These are phyloP conservation scores for Nerophis lumbriciformis DNA, from an alignment of 2,113 vertebrate species.

Conservation along the genomic window DNA sequence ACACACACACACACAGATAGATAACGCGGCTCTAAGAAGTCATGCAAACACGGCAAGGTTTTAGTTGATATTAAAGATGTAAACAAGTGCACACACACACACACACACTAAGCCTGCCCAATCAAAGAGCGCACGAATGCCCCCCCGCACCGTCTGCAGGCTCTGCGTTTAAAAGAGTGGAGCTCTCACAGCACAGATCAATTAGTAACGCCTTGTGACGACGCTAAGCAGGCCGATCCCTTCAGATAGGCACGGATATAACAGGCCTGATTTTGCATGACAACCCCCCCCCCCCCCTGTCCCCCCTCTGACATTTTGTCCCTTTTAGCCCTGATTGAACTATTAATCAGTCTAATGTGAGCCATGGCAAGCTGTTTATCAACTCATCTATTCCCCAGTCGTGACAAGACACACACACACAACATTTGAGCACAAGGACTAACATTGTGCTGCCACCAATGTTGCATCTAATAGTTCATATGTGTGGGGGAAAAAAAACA, in stretches of 20 bases:
- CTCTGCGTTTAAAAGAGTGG: constrained; percentile 37
- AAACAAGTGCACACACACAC: constrained; percentile 19
- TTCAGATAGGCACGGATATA: constrained; percentile 33
- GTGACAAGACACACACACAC: constrained; percentile 29
- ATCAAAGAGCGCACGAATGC: constrained; percentile 41
- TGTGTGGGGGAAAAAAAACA: too few species aligned
- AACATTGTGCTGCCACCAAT: not conserved
- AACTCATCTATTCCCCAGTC: constrained; percentile 50
- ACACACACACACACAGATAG: constrained; percentile 26
- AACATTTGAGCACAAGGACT: not conserved
- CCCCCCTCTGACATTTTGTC: constrained; percentile 49
- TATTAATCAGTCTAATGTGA: constrained; percentile 60
- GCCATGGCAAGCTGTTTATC: constrained; percentile 54
- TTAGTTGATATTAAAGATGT: constrained; percentile 16
- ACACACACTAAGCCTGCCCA: constrained; percentile 27
- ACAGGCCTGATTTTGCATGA: constrained; percentile 46
- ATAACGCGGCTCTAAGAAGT: constrained; percentile 6
- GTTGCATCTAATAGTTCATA: too few species aligned
- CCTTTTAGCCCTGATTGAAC: constrained; percentile 55
- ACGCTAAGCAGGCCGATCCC: constrained; percentile 33
- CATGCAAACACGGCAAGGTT: constrained; percentile 26
- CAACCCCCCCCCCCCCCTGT: constrained; percentile 40
- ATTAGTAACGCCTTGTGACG: constrained; percentile 45
- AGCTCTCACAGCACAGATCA: constrained; percentile 40
- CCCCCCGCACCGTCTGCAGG: constrained; percentile 36